Conservation (phyloP, 2,797 vertebrate genomes). For the Valencia hispanica region DNA sequence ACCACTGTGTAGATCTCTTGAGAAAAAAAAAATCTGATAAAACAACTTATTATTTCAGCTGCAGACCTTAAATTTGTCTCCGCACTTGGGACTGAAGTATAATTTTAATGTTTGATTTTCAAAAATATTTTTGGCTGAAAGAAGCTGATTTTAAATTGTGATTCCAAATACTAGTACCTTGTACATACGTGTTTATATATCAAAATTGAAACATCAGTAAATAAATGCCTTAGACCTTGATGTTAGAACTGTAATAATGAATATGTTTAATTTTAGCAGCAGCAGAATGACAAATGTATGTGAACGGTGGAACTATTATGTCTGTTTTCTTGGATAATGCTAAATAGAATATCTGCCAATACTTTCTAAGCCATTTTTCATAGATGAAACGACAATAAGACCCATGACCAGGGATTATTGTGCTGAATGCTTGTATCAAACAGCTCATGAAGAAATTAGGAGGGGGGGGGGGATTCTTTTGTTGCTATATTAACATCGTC, state of each 20-base stretch:
- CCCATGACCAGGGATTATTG: background rate
- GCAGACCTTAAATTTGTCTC: background rate
- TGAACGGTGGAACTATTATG: background rate
- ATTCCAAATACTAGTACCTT: background rate
- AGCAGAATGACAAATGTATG: background rate
- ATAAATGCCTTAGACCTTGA: no score
- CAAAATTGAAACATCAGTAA: background rate
- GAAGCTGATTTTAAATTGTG: background rate
- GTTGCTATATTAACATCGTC: background rate
- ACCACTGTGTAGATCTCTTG: background rate
- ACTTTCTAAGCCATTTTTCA: background rate
- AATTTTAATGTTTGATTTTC: background rate
- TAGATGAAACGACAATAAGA: slow-evolving; percentile 1
- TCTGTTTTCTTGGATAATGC: background rate
- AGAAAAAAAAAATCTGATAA: background rate
- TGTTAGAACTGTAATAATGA: background rate
- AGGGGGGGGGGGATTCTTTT: background rate
- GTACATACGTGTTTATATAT: background rate
- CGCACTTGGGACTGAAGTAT: background rate
- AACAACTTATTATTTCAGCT: background rate
- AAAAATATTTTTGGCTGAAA: no score
- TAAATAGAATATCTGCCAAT: slow-evolving; percentile 1
- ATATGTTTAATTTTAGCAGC: background rate
- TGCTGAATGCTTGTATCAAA: slow-evolving; percentile 13
- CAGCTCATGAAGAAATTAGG: background rate